phyloP scores from a whole-genome alignment of 2,888 invertebrate species.

The Dynastes tityus region DNA sequence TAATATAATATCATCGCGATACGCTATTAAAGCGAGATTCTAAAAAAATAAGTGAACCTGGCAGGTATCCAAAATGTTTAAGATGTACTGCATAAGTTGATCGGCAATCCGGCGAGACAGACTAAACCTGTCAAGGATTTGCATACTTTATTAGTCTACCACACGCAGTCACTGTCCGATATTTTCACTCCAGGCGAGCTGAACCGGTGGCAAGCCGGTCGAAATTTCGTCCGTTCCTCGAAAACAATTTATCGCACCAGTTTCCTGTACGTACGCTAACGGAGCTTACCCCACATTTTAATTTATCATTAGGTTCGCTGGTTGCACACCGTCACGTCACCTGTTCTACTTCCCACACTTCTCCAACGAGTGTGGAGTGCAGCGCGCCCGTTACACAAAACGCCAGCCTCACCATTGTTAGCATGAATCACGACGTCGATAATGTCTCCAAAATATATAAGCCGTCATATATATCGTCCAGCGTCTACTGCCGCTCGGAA shows the following conservation, averaged over 20 bases:
- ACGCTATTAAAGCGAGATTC: constrained; percentile 21
- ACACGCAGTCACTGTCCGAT: constrained; percentile 56
- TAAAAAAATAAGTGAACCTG: constrained; percentile 46
- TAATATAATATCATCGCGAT: constrained; percentile 5
- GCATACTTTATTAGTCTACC: constrained; percentile 55
- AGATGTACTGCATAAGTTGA: constrained; percentile 52
- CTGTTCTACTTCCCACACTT: constrained; percentile 49
- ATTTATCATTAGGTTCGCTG: constrained; percentile 42
- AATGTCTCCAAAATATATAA: constrained; percentile 8
- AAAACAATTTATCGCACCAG: constrained; percentile 40
- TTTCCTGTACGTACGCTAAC: constrained; percentile 33
- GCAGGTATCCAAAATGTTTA: constrained; percentile 47
- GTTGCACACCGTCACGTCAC: constrained; percentile 38
- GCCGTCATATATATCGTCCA: neutral
- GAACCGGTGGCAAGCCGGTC: constrained; percentile 9
- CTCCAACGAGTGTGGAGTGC: constrained; percentile 21
- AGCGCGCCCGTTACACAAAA: constrained; percentile 11
- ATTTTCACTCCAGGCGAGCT: constrained; percentile 35
- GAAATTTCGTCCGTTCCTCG: constrained; percentile 30
- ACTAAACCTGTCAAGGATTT: constrained; percentile 56
- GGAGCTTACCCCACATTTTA: constrained; percentile 42
- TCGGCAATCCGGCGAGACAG: constrained; percentile 50
- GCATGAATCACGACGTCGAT: constrained; percentile 38
- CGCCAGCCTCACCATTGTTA: constrained; percentile 8
- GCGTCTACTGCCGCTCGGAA: constrained; percentile 2